Evolutionary conservation across 2,888 invertebrate species (phyloP), one percentile per base, ranked within the genome.

Genomic region (Leptinotarsa tumamoca): DNA sequence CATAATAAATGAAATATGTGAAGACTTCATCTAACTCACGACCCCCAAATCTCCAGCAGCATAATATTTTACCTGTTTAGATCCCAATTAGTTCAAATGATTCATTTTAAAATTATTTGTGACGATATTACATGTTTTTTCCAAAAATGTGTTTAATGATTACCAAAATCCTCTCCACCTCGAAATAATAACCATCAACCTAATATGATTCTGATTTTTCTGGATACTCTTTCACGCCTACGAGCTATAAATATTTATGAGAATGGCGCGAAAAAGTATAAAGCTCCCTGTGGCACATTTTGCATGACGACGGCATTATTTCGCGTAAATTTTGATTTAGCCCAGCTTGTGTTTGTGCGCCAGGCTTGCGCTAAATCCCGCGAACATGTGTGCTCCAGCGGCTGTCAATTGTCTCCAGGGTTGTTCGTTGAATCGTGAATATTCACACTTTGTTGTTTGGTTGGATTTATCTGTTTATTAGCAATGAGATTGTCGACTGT

Each of bases 281-380:
- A 63, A 71, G 67, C 68, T 73, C 73, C 75, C 73, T 73, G n/a
- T 54, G 78, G 75, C 49, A 67, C 66, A 75, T 75, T 78, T 78
- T 75, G 73, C 78, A 78, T 78, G 67, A 63, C 75, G 69, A 66
- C 73, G 69, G 72, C 71, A 78, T 78, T 75, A 78, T 75, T 75
- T 75, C 71, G 71, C 54, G 68, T 66, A 58, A n/a, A 63, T 63
- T 63, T 63, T 63, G 63, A 63, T 63, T 63, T 63, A 63, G 63
- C 15, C n/a, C 33, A 43, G 63, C 33, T 43, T 63, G 63, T 63
- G 43, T 63, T 63, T 18, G 63, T 17, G 33, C 63, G 63, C 43
- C 10, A 63, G 13, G 72, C 75, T 68, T 75, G 66, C 33, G 56
- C 56, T 69, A 69, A 54, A 56, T 69, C 58, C 52, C 51, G 56